A percentile compares a stretch with the other conserved stretches of the same genome.
phyloP scores from a whole-genome alignment of 2,113 vertebrate genomes.

The Orcinus orca region DNA sequence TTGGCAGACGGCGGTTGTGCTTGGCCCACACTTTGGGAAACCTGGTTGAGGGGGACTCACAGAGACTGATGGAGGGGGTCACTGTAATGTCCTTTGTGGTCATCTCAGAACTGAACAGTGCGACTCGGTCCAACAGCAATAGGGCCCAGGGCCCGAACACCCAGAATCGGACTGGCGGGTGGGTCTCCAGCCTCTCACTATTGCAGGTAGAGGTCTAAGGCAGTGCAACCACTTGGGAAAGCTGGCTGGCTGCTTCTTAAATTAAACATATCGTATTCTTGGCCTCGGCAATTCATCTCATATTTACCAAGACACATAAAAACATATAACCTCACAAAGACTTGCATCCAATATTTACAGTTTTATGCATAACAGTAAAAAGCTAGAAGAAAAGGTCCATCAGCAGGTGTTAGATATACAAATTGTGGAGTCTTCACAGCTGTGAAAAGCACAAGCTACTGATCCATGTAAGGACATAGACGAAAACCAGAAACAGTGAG shows the following conservation, averaged over 20 bases:
- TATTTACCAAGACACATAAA: too few relatives aligned
- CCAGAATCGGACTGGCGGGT: rapidly evolving
- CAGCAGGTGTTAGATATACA: not conserved
- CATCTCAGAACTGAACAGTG: not conserved
- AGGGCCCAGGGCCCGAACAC: rapidly evolving
- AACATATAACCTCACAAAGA: not conserved
- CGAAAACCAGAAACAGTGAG: rapidly evolving
- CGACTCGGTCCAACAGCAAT: rapidly evolving
- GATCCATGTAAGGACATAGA: rapidly evolving
- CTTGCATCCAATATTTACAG: not conserved
- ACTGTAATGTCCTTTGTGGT: rapidly evolving
- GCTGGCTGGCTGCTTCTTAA: too few relatives aligned
- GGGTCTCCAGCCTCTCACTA: rapidly evolving
- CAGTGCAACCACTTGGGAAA: rapidly evolving
- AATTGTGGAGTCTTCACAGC: too few relatives aligned
- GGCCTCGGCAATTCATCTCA: too few relatives aligned
- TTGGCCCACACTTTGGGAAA: rapidly evolving
- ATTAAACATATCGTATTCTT: rapidly evolving
- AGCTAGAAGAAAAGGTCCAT: not conserved
- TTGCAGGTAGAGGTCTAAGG: not conserved
- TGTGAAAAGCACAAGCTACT: too few relatives aligned
- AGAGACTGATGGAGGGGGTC: rapidly evolving
- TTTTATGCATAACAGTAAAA: not conserved
- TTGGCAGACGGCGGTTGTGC: rapidly evolving
- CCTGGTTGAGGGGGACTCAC: rapidly evolving